Conservation (phyloP, 2,113 vertebrate species). For the Ophthalmolycus amberensis region DNA sequence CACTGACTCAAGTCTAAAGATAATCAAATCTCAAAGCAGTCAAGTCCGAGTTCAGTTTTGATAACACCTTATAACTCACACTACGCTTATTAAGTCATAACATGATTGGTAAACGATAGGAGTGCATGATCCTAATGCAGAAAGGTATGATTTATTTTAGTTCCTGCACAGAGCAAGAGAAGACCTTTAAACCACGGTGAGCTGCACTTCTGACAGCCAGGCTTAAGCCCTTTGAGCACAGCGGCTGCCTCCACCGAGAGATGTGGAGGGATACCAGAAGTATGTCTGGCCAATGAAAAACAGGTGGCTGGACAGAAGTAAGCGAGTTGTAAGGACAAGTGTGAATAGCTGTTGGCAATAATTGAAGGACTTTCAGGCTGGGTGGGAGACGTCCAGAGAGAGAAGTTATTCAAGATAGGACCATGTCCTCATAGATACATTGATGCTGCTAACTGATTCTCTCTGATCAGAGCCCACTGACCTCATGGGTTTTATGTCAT, state of each 20-base stretch:
- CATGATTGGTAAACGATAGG: conserved; percentile 2
- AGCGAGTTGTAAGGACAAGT: conserved; percentile 68
- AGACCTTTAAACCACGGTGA: conserved; percentile 38
- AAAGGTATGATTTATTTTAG: conserved; percentile 22
- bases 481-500: conserved; percentile 15
- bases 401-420: conserved; percentile 20
- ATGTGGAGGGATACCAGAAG: conserved; percentile 66
- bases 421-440: neutral
- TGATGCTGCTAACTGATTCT: conserved; percentile 10
- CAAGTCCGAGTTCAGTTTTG: neutral
- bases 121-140: conserved; percentile 7
- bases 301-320: conserved; percentile 67
- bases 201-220: conserved; percentile 45
- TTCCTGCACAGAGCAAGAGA: conserved; percentile 38
- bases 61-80: conserved; percentile 1
- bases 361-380: conserved; percentile 33
- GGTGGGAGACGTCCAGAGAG: conserved; percentile 20
- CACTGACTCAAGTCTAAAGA: neutral
- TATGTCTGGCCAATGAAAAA: conserved; percentile 66
- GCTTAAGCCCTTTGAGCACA: conserved; percentile 43
- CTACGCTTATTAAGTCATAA: neutral
- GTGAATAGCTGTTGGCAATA: conserved; percentile 59
- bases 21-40: neutral
- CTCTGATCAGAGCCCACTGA: conserved; percentile 12
- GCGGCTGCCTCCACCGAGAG: conserved; percentile 42